Evolutionary conservation across 2,113 vertebrate species (phyloP).

Genomic region (Onychostruthus taczanowskii): DNA sequence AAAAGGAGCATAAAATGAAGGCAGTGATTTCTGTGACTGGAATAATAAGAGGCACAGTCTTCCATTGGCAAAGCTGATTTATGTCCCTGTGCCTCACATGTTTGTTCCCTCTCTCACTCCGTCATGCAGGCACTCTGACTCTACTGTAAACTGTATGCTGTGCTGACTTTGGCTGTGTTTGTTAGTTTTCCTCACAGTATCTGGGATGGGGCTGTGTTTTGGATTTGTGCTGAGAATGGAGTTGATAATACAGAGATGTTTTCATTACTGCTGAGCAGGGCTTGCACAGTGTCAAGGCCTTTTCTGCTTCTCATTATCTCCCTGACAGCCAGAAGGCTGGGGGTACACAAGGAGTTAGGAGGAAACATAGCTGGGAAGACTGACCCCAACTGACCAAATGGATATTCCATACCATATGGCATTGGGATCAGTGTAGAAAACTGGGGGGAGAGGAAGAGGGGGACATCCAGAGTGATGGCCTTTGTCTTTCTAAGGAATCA

Average conservation of each 20-base stretch:
- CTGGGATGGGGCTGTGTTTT: background rate
- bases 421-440: background rate
- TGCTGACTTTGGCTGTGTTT: background rate
- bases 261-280: background rate
- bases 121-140: background rate
- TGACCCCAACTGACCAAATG: background rate
- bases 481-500: background rate
- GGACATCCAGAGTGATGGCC: fast-evolving
- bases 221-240: background rate
- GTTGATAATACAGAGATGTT: background rate
- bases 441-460: background rate
- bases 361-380: background rate
- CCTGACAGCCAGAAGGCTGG: background rate
- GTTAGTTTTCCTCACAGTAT: background rate
- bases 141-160: background rate
- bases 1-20: background rate
- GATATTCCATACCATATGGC: background rate
- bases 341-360: background rate
- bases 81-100: background rate
- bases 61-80: background rate
- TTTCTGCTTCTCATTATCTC: background rate
- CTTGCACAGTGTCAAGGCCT: background rate
- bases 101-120: background rate
- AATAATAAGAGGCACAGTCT: background rate
- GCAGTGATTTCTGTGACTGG: background rate